phyloP scores from a whole-genome alignment of 2,888 invertebrate species.

The Cenopis cana region DNA sequence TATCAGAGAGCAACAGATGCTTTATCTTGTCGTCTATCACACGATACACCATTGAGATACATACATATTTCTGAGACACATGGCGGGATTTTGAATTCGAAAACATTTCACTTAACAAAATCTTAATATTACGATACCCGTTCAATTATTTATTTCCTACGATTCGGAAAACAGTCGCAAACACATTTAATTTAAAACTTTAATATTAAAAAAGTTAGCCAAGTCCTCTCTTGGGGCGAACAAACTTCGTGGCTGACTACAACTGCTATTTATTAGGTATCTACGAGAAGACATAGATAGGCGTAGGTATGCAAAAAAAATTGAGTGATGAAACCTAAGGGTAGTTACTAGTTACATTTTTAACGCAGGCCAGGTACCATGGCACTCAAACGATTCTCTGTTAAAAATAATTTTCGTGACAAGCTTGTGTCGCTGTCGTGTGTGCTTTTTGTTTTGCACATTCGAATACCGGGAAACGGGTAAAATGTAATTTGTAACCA shows the following conservation, averaged over 20 bases:
- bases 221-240: conserved; percentile 46
- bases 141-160: conserved; percentile 52
- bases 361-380: too few relatives aligned
- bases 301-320: conserved; percentile 13
- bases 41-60: too few relatives aligned
- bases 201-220: conserved; percentile 63
- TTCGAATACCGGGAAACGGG: neutral
- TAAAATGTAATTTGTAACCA: neutral
- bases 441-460: neutral
- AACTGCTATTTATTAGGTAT: neutral
- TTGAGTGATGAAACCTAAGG: conserved; percentile 8
- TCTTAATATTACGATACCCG: neutral
- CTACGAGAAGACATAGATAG: too few relatives aligned
- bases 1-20: too few relatives aligned
- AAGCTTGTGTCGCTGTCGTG: neutral
- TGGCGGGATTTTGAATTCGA: neutral
- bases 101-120: neutral
- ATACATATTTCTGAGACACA: too few relatives aligned
- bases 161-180: conserved; percentile 44
- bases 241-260: conserved; percentile 15
- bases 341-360: too few relatives aligned
- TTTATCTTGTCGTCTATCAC: too few relatives aligned
- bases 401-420: neutral
- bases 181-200: conserved; percentile 53
- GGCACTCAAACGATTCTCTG: neutral